Percentiles rank a stretch among this genome's conserved stretches.
Conservation (phyloP, 2,888 invertebrate genomes). For the Caenorhabditis plicata region DNA sequence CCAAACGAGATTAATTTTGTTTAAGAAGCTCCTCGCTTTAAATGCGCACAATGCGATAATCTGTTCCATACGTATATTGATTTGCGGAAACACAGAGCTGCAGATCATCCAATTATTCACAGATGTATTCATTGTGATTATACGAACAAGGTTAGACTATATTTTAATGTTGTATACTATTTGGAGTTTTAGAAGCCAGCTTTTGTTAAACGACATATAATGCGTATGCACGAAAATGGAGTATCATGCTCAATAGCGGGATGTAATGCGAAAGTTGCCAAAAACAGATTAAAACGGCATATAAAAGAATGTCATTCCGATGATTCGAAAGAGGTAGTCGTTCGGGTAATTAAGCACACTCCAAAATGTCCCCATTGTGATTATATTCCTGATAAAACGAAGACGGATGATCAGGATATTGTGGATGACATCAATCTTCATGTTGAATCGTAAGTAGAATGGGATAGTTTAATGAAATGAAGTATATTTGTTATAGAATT, state of each 20-base stretch:
- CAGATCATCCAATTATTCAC: constrained; percentile 14
- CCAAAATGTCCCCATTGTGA: constrained; percentile 20
- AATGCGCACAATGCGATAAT: constrained; percentile 10
- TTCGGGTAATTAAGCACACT: neutral
- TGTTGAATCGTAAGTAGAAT: constrained; percentile 12
- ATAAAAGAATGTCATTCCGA: neutral
- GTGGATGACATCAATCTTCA: constrained; percentile 21
- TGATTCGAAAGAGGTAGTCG: neutral
- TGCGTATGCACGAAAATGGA: constrained; percentile 27
- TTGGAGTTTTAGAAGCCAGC: constrained; percentile 16
- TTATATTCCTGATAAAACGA: constrained; percentile 7
- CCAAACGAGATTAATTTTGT: neutral
- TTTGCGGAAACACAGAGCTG: constrained; percentile 13
- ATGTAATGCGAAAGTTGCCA: constrained; percentile 27
- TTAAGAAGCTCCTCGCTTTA: constrained; percentile 6
- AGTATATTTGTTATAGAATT: constrained; percentile 2
- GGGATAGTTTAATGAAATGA: neutral
- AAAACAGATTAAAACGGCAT: constrained; percentile 17
- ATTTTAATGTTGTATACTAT: neutral
- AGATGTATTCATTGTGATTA: constrained; percentile 21
- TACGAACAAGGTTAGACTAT: constrained; percentile 4
- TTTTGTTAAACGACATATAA: constrained; percentile 22
- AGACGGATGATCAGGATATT: neutral
- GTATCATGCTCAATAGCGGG: constrained; percentile 35
- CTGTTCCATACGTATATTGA: constrained; percentile 9